These are phyloP conservation scores for Dendrocincla tyrannina DNA, from an alignment of 2,797 vertebrate genomes.

Conservation along the genomic window DNA sequence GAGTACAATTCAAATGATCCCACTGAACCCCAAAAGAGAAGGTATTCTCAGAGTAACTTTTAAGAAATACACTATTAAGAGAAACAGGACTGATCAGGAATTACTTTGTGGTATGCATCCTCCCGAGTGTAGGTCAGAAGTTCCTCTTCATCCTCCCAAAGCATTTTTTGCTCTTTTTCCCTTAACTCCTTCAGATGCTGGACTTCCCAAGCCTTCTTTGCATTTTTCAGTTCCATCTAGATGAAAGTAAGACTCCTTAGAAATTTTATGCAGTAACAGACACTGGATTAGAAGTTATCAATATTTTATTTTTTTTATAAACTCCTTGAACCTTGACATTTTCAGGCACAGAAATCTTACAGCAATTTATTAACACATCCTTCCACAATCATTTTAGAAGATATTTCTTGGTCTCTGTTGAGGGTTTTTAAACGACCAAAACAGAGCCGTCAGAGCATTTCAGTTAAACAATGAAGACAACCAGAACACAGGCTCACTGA, in stretches of 20 bases:
- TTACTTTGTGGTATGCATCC: conserved; percentile 93
- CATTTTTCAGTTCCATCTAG: conserved; percentile 80
- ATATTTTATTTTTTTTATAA: neutral
- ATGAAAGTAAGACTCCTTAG: neutral
- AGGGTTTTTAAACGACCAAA: neutral
- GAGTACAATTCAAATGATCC: neutral
- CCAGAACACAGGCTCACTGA: neutral
- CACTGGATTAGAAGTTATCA: neutral
- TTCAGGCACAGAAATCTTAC: neutral
- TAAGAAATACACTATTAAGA: neutral
- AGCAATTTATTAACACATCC: neutral
- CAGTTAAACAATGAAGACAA: neutral
- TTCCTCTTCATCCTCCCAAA: conserved; percentile 86
- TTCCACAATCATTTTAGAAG: neutral
- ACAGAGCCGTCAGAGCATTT: neutral
- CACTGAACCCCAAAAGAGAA: neutral
- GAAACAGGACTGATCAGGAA: neutral
- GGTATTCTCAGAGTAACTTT: neutral
- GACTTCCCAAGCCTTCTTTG: conserved; percentile 87
- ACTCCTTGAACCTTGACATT: neutral
- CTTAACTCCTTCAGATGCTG: conserved; percentile 84
- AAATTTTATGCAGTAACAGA: neutral
- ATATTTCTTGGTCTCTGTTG: neutral
- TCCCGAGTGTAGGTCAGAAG: conserved; percentile 92
- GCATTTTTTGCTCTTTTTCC: conserved; percentile 80